Evolutionary conservation across 2,888 invertebrate species (phyloP), one percentile per base, ranked within the genome.

Genomic region (Synergus laeviventris): DNA sequence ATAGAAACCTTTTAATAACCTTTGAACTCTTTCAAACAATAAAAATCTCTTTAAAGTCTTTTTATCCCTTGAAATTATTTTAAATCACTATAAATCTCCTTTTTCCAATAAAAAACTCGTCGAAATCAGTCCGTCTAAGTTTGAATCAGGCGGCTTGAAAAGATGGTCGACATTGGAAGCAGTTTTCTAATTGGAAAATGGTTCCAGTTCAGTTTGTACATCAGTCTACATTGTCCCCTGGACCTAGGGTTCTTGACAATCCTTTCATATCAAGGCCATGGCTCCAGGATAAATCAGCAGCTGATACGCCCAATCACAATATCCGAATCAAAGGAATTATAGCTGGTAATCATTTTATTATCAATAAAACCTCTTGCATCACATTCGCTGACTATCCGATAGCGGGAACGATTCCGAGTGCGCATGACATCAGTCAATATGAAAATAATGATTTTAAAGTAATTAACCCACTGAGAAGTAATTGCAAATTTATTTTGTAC

Each of bases 261-360:
- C 93, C 93, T 62, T 94, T 93, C 85, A 88, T 89, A 39, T 89
- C 90, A 36, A 92, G 96, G 86, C 95, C 95, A 88, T 97, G 96
- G 96, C 94, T 96, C 94, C 89, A 92, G 56, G 93, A 94, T 80
- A 93, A 92, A 81, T 95, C 96, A 80, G 95, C 95, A 77, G 93
- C 95, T 77, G 93, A 94, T 70, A 93, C 93, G 60, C 93, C 93
- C 61, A 93, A 93, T 64, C 85, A 85, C 66, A 88, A 86, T 77
- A 93, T 95, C 82, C 97, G 97, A 14, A 84, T 98, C 54, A 98
- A 98, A 92, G 99, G 99, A 87, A 96, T 99, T 81, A 93, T 98
- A 76, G 98, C 97, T 91, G 97, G 96, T 92, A 89, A 82, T 77
- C 88, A 56, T 61, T 21, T 59, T 11, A 56, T 56, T 21, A 21